Evolutionary conservation across 1,140 invertebrate species (phyloP), one percentile per base, ranked within the genome.

Genomic region (Diploscapter pachys): DNA sequence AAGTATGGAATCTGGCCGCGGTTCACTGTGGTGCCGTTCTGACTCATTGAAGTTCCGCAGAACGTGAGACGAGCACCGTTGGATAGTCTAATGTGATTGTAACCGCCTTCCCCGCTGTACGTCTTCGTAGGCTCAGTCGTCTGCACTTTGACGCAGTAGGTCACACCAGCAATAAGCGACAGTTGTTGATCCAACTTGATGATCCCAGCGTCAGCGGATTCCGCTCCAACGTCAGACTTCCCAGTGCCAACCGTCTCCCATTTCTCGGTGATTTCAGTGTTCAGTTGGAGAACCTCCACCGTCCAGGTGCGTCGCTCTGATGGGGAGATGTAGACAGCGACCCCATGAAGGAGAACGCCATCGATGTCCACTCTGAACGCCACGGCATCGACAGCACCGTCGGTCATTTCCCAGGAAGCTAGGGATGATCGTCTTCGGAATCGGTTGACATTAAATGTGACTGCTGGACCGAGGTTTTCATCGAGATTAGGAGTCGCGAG

Each of bases 311-410:
- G 49, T 55, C 70, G 4, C 31, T 71, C 75, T 6, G 63, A 5
- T 0, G 68, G 66, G 5, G 31, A 31, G 31, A 92, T 92, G 87
- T 94, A 98, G 61, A 98, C 90, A 76, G 91, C 91, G 64, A 92
- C 91, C 3, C 96, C 95, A 56, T 92, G 91, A 55, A 99, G 90
- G 52, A 92, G 90, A 67, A 98, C 91, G 2, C 94, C 95, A 0
- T 91, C 88, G 55, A 91, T 89, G 87, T 99, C 95, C 5, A 98
- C 95, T 13, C 91, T 91, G 83, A 98, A 96, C 79, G 93, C 93
- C 81, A 99, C 94, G 4, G 95, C 95, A 88, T 99, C 96, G 0
- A 95, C 93, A 49, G 93, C 94, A 54, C 95, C 95, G 86, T 94
- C 95, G 3, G 94, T 94, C 3, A 94, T 96, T 82, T 97, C 96